A percentile compares a stretch with the other conserved stretches of the same genome.
Evolutionary conservation across 2,113 vertebrate genomes (phyloP).

Genomic region (Seriola quinqueradiata): DNA sequence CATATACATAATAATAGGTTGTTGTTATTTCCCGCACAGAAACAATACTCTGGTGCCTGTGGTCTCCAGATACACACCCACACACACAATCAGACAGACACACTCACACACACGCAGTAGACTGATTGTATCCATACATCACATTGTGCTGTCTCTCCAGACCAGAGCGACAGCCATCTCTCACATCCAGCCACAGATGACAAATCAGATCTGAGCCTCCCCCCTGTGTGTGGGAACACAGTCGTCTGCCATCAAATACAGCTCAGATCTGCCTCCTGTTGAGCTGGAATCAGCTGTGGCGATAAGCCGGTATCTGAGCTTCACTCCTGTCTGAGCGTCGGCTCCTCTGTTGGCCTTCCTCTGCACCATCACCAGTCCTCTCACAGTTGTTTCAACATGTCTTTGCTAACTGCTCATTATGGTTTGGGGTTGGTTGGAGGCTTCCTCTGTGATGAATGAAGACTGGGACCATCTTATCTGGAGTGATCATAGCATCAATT

Average conservation of each 20-base stretch:
- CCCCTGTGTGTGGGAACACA: neutral
- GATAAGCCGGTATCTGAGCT: constrained; percentile 41
- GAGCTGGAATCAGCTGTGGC: constrained; percentile 16
- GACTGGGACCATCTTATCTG: constrained; percentile 51
- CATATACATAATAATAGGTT: too few species aligned
- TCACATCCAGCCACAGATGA: neutral
- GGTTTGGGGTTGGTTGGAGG: constrained; percentile 5
- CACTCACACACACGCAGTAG: neutral
- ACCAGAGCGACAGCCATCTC: constrained; percentile 4
- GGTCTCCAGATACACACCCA: neutral
- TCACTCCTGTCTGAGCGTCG: neutral
- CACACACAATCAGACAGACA: neutral
- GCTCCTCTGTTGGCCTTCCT: constrained; percentile 13
- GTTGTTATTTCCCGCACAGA: neutral
- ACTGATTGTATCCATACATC: constrained; percentile 12
- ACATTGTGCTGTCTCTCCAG: constrained; percentile 12
- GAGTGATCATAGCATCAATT: constrained; percentile 60
- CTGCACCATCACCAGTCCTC: neutral
- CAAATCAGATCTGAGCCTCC: neutral
- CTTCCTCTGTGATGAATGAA: constrained; percentile 55
- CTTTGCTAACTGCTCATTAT: constrained; percentile 36
- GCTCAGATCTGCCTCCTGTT: neutral
- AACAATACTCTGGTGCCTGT: neutral
- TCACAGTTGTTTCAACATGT: constrained; percentile 20
- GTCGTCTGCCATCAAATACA: constrained; percentile 30